Conservation (phyloP, 64 coral and sea anemone genomes). For the Actinia tenebrosa region DNA sequence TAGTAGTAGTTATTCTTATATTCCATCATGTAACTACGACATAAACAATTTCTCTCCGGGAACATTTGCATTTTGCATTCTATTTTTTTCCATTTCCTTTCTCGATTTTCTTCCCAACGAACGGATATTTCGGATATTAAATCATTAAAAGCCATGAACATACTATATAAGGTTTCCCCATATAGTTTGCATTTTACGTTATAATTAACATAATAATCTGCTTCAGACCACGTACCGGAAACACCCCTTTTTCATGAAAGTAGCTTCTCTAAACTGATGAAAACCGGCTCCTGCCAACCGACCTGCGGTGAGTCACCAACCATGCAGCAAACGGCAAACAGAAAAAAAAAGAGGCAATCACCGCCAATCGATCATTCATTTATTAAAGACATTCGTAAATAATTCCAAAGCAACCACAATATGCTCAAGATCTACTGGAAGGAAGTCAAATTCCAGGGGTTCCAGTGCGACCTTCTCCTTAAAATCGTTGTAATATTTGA, state of each 20-base stretch:
- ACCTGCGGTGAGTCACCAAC: no score
- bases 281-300: neutral
- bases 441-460: neutral
- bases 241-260: no score
- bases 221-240: no score
- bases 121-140: neutral
- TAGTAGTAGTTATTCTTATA: no score
- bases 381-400: neutral
- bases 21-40: no score
- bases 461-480: neutral
- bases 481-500: neutral
- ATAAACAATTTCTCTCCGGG: no score
- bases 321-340: neutral
- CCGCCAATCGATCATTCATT: neutral
- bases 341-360: neutral
- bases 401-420: neutral
- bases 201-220: no score
- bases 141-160: no score
- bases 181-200: no score
- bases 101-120: neutral
- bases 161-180: no score
- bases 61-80: no score
- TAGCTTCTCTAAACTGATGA: no score
- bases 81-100: neutral
- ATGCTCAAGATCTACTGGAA: neutral